These are phyloP conservation scores for Oceanodroma leucorhoa DNA, from an alignment of 2,797 vertebrate genomes.

Conservation along the genomic window DNA sequence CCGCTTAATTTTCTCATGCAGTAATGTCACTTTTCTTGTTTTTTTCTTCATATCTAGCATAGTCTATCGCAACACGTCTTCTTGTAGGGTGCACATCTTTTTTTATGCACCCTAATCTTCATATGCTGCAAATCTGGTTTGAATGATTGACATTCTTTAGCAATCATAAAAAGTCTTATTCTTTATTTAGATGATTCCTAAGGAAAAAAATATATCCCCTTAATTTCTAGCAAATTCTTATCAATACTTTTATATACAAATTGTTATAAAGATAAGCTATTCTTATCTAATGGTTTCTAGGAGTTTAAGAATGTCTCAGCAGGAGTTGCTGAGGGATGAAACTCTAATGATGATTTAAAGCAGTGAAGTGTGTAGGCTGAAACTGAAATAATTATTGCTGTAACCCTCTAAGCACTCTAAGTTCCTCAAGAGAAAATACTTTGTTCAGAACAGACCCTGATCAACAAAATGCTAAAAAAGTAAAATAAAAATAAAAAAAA, in stretches of 20 bases:
- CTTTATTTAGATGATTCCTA: neutral
- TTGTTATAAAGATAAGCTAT: conserved; percentile 32
- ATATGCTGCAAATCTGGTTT: neutral
- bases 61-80: neutral
- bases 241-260: conserved; percentile 21
- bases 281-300: conserved; percentile 53
- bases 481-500: neutral
- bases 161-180: neutral
- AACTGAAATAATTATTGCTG: conserved; percentile 68
- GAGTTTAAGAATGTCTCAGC: conserved; percentile 58
- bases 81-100: neutral
- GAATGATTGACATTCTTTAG: neutral
- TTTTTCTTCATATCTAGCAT: neutral
- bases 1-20: neutral
- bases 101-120: neutral
- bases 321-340: conserved; percentile 67
- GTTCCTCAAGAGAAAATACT: conserved; percentile 66
- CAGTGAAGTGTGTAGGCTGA: conserved; percentile 70
- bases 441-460: conserved; percentile 52
- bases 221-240: conserved; percentile 28
- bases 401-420: conserved; percentile 65
- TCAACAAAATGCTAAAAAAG: conserved; percentile 60
- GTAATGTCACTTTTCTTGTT: neutral
- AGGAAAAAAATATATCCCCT: neutral
- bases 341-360: conserved; percentile 70